Evolutionary conservation across 2,888 invertebrate species (phyloP), one percentile per base, ranked within the genome.

Genomic region (Cryptocephalus primarius): DNA sequence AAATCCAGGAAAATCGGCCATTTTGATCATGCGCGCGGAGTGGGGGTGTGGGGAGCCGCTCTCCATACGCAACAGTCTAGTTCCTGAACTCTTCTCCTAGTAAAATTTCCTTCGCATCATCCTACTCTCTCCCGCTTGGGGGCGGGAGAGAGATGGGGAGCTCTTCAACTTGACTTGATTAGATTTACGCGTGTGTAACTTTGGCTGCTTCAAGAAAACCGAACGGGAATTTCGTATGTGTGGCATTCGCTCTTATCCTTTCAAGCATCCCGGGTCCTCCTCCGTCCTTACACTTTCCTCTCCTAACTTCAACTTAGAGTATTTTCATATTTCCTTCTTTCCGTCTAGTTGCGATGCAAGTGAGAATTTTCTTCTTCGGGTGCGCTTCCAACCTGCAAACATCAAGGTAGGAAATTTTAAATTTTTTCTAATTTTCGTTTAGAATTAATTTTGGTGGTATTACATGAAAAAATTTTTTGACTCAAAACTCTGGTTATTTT

Each of bases 211-310:
- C 58, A 52, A 60, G 59, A 58, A 60, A 22, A 22, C 22, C 22
- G 22, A 22, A 58, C 55, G 55, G 51, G 55, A 52, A 52, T 55
- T 55, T 53, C 51, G 54, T 53, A n/a, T 53, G 50, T 53, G 50
- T 53, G 53, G 56, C 65, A 66, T 65, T 66, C 67, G 65, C 59
- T 60, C 57, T 56, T 59, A 59, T 60, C 60, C 62, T 59, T 53
- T 57, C 63, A 55, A 54, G 57, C 56, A 39, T 36, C 39, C 39
- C 48, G 47, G 41, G 46, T 48, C 34, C 22, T 22, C 22, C 46
- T 32, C 40, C 14, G 9, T 34, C 13, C 40, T 42, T 44, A 34
- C 34, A 40, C 42, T 39, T n/a, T 38, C 41, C 39, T 43, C 10
- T 38, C 14, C 11, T 40, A 4, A 9, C 40, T 36, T 6, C 36